Evolutionary conservation across 2,888 invertebrate genomes (phyloP).

Genomic region (Agapetus fuscipes): DNA sequence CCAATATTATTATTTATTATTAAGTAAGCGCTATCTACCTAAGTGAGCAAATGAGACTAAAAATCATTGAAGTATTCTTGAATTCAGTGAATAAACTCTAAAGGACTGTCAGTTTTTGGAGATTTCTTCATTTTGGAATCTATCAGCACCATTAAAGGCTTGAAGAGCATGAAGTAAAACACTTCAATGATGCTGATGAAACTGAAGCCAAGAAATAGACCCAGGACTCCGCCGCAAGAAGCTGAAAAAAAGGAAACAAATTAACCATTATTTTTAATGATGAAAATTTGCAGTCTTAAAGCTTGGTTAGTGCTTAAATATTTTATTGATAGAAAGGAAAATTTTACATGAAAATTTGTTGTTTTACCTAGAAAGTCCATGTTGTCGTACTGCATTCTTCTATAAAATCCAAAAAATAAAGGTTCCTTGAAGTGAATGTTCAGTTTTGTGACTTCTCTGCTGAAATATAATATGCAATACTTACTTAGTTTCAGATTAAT

Average conservation of each 20-base stretch:
- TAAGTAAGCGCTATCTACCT: no score
- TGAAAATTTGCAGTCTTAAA: no score
- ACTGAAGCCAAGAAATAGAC: constrained; percentile 42
- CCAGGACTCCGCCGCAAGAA: constrained; percentile 41
- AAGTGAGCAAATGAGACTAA: no score
- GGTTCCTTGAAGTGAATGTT: constrained; percentile 41
- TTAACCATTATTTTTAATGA: no score
- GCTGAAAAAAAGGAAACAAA: constrained; percentile 26
- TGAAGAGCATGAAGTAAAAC: constrained; percentile 35
- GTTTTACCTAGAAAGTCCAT: constrained; percentile 38
- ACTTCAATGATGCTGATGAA: constrained; percentile 41
- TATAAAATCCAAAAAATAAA: constrained; percentile 38
- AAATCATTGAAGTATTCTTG: no score
- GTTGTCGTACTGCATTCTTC: constrained; percentile 40
- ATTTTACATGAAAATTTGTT: no score
- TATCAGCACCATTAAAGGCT: constrained; percentile 25
- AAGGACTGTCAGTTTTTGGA: not conserved
- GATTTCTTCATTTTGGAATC: no score
- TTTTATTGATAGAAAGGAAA: no score
- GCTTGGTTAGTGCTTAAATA: no score
- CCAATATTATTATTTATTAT: no score
- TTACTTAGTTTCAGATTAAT: no score
- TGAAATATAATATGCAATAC: constrained; percentile 26
- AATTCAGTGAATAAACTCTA: no score
- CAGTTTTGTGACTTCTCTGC: constrained; percentile 35